Base-by-base conservation (phyloP, 2,888 invertebrate genomes). In the Nasonia oneida region DNA sequence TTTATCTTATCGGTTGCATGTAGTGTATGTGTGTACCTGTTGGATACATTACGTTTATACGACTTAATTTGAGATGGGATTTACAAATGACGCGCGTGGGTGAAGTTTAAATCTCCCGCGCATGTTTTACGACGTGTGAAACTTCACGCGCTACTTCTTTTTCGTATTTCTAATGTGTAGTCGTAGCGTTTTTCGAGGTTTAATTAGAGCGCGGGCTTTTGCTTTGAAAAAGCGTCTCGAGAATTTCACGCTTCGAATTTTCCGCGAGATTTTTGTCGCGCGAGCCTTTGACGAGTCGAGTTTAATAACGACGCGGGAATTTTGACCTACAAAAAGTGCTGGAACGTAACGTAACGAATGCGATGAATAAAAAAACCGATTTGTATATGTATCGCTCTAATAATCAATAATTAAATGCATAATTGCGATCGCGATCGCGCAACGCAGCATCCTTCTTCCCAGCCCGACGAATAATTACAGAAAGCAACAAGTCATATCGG, bases 401-500 rank as follows among this genome's bases (percentile, higher is more conserved):
- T 53, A 53, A 53, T 53, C 53, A 53, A 53, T 53, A 50, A 50
- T 15, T 12, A 50, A 2, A 50, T 15, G 10, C 15, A 18, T 61
- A n/a, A 23, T n/a, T 18, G 29, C 29, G 57, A 18, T 61, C 57
- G 23, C 61, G 23, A 61, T 18, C 18, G 0, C 18, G 57, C 18
- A n/a, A 53, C 18, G 53, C 53, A 53, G 57, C 57, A 57, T 57
- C 57, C 57, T n/a, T n/a, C 57, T 57, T 15, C 1, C 6, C 6
- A 57, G 57, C 23, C n/a, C 10, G 57, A 67, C 67, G 67, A 67
- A 67, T 67, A 71, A 71, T 80, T 80, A 80, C 53, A 50, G 4
- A 79, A 50, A 80, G 37, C 70, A 53, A 50, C 53, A 37, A 64
- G 18, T 61, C 81, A 64, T 37, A 37, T 47, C 64, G 37, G 4